Conservation (phyloP, 2,113 vertebrate genomes). For the Zingel zingel region DNA sequence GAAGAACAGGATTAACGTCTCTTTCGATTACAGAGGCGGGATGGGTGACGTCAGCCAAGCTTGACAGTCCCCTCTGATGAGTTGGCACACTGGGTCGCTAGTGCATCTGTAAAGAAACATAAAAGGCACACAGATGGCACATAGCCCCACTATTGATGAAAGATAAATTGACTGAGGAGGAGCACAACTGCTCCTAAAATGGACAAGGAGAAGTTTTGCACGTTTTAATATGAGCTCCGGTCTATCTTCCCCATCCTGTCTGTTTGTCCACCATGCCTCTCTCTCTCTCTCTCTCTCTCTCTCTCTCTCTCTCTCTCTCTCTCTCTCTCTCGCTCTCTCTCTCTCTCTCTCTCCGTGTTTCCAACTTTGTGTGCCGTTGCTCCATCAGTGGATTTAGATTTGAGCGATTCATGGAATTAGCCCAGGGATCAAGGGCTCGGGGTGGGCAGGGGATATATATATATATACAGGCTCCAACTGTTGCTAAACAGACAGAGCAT, state of each 20-base stretch:
- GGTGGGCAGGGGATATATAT: slow-evolving; percentile 45
- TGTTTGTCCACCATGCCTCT: neutral
- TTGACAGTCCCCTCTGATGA: slow-evolving; percentile 69
- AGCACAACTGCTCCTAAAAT: neutral
- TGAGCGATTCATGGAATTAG: slow-evolving; percentile 82
- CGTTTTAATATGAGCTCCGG: slow-evolving; percentile 1
- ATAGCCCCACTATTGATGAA: neutral
- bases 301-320: neutral
- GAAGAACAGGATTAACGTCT: slow-evolving; percentile 85
- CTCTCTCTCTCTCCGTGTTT: neutral
- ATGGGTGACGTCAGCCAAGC: slow-evolving; percentile 79
- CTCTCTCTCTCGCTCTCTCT: neutral
- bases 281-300: neutral
- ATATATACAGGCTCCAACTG: slow-evolving; percentile 60
- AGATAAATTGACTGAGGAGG: neutral
- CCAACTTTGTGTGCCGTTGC: slow-evolving; percentile 41
- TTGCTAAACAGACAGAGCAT: slow-evolving; percentile 60
- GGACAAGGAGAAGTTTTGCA: neutral
- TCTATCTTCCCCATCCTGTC: neutral
- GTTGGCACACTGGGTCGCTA: slow-evolving; percentile 57
- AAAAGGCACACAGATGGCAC: slow-evolving; percentile 33
- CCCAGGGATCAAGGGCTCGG: slow-evolving; percentile 81
- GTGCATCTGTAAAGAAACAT: slow-evolving; percentile 56
- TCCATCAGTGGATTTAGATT: slow-evolving; percentile 81
- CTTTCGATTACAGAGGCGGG: slow-evolving; percentile 82